phyloP scores from a whole-genome alignment of 2,113 vertebrate genomes.

The Protomyctophum bolini region DNA sequence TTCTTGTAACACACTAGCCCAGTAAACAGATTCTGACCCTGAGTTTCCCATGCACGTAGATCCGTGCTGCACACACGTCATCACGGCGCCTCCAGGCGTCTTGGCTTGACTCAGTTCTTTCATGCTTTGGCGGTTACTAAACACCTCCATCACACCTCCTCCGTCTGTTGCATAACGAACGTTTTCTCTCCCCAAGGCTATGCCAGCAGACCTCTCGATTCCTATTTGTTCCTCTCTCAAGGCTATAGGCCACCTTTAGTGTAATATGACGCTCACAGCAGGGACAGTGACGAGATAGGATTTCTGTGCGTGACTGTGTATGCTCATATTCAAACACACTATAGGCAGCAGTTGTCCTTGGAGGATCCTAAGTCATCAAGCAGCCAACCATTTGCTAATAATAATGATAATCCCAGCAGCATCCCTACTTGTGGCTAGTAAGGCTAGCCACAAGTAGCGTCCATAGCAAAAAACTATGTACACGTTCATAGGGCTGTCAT shows the following conservation, averaged over 20 bases:
- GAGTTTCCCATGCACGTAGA: slow-evolving; percentile 2
- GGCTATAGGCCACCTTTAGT: neutral
- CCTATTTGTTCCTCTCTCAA: neutral
- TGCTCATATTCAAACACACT: no score
- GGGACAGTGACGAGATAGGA: neutral
- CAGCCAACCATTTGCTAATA: no score
- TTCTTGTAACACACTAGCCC: no score
- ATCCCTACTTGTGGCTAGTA: no score
- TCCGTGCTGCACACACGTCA: neutral
- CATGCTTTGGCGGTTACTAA: slow-evolving; percentile 3
- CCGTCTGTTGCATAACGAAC: neutral
- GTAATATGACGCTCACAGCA: neutral
- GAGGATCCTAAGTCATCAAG: no score
- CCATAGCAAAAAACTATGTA: no score
- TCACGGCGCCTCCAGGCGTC: neutral
- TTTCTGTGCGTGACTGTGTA: neutral
- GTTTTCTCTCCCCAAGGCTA: neutral
- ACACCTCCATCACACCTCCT: neutral
- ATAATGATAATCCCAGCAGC: no score
- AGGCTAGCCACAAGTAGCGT: no score
- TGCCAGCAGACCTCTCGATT: neutral
- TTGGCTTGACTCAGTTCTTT: slow-evolving; percentile 13
- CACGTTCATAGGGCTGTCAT: no score
- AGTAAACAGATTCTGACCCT: no score
- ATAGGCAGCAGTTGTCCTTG: no score